Evolutionary conservation across 2,888 invertebrate genomes (phyloP).

Genomic region (Toxonevra muliebris): DNA sequence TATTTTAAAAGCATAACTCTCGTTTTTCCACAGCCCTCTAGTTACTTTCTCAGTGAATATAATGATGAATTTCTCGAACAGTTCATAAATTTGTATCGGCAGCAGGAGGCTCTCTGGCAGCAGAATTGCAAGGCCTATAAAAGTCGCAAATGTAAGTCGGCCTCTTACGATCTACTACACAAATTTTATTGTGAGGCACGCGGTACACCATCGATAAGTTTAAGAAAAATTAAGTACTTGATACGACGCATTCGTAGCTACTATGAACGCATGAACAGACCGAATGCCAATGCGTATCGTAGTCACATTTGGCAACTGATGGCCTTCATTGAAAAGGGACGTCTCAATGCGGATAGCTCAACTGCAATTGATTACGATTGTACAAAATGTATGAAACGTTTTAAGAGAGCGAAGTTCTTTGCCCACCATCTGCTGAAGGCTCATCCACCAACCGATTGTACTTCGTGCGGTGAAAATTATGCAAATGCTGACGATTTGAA

Average conservation of each 20-base stretch:
- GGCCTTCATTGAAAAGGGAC: conserved; percentile 24
- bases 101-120: conserved; percentile 32
- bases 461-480: conserved; percentile 19
- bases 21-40: conserved; percentile 1
- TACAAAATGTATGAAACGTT: conserved; percentile 19
- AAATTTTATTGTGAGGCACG: conserved; percentile 25
- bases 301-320: conserved; percentile 32
- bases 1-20: no score
- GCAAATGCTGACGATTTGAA: conserved; percentile 29
- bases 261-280: conserved; percentile 17
- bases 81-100: conserved; percentile 31
- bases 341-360: neutral
- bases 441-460: conserved; percentile 32
- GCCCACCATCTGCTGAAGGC: conserved; percentile 18
- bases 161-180: conserved; percentile 25
- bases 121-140: neutral
- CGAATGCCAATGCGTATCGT: conserved; percentile 29
- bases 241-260: conserved; percentile 30
- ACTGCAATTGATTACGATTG: conserved; percentile 15
- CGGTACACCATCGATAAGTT: conserved; percentile 2
- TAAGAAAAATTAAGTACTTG: conserved; percentile 21
- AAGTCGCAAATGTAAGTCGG: conserved; percentile 2
- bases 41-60: conserved; percentile 21
- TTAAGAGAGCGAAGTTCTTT: conserved; percentile 17
- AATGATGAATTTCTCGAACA: conserved; percentile 29